phyloP scores from a whole-genome alignment of 2,113 vertebrate species.

The Strix aluco region DNA sequence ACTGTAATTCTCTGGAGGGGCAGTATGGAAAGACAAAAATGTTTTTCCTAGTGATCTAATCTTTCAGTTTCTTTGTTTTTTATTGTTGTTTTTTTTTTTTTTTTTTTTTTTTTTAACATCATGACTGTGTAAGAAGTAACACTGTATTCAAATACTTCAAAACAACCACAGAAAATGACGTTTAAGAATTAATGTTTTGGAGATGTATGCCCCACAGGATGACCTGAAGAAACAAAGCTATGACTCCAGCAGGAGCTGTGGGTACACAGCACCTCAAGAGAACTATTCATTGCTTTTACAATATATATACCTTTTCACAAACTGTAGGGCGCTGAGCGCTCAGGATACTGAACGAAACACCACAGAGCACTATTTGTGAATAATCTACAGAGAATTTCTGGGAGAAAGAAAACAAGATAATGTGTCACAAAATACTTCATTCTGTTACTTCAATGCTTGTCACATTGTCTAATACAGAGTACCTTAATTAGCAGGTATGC shows the following conservation, averaged over 20 bases:
- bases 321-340: background rate
- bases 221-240: background rate
- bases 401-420: background rate
- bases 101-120: background rate
- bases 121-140: background rate
- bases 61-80: background rate
- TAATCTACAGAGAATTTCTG: background rate
- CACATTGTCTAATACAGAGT: background rate
- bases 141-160: background rate
- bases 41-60: background rate
- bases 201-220: rapidly evolving
- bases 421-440: background rate
- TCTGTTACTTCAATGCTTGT: background rate
- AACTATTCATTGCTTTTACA: background rate
- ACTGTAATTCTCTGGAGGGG: background rate
- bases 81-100: background rate
- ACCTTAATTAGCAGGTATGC: background rate
- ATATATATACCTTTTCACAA: background rate
- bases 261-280: rapidly evolving
- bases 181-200: background rate
- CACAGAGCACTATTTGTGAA: background rate
- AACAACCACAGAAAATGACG: background rate
- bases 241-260: background rate
- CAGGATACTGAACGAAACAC: background rate
- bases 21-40: background rate